Evolutionary conservation across 2,113 vertebrate genomes (phyloP), one percentile per base, ranked within the genome.

Genomic region (Hippocampus zosterae): DNA sequence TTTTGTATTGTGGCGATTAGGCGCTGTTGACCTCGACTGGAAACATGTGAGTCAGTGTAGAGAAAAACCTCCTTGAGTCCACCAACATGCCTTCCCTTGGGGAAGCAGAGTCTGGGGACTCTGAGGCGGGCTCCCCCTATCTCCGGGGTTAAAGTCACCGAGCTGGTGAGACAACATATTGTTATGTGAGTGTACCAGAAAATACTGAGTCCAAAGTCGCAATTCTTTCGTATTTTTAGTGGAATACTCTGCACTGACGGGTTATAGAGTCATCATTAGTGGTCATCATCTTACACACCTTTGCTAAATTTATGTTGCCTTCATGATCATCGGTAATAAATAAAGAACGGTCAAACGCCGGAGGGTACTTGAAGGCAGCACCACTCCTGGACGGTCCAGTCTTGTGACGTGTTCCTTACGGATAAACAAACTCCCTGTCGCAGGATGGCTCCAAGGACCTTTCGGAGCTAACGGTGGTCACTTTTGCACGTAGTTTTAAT

Each of bases 381-480:
- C n/a, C 0, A 55, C 19, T 68, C 16, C 40, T 27, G 72, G 16
- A 62, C 64, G 0, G 77, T 37, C 48, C 78, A 75, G 56, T 41
- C 60, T 56, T 44, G 67, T 65, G 74, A 67, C 78, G 62, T 37
- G 40, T 29, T 44, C 25, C 65, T 69, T 71, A 72, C 75, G 80
- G 46, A 82, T 85, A 89, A 87, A 88, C 85, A 86, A 86, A 80
- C 78, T 73, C 21, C 25, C n/a, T 50, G 2, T 21, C 42, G 57
- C 65, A 27, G 15, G 5, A 37, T 53, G 79, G 77, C 57, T 75
- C 27, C 2, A 0, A 23, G 72, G 62, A 77, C 65, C 65, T 71
- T 55, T 65, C 67, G 74, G 73, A 2, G 48, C 46, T 50, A 44
- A 33, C 59, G 0, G 2, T 29, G 0, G 52, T 10, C 48, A 7